Base-by-base conservation (phyloP, 2,888 invertebrate genomes). In the Neuroscelio doddi region DNA sequence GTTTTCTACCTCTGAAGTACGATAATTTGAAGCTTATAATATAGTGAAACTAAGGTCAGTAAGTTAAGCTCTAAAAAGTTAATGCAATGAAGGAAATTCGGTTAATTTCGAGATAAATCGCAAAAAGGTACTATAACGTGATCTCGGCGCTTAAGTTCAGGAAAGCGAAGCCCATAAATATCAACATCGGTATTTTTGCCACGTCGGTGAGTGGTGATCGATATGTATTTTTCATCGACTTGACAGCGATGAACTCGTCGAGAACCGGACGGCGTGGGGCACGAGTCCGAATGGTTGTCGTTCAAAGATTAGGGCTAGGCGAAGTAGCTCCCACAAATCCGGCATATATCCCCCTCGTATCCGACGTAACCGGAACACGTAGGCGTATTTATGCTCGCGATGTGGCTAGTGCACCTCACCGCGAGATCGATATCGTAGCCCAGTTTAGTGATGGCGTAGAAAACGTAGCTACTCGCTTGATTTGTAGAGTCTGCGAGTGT, bases 381-480 rank as follows among this genome's bases (percentile, higher is more conserved):
- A 42, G 56, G 56, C 27, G 56, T 57, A 57, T 57, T 57, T 57
- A 57, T 57, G 44, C 57, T 36, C 44, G 36, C 57, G 50, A 44
- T 44, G 38, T 44, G 57, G 57, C 44, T 30, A 57, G 30, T 32
- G 16, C 32, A 44, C 26, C 24, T 49, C 30, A 1, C 47, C 21
- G 44, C 45, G 51, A 51, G 58, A 58, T 58, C 50, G 58, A 58
- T 58, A 58, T 58, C 58, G 45, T 45, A 58, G 51, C 57, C 49
- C 49, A 57, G 49, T 57, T 57, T 57, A 49, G 49, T 36, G 44
- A 49, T 49, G 57, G 44, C 57, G 56, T 56, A 47, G 56, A 56
- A 49, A 56, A 56, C 47, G 47, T 42, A 47, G n/a, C n/a, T n/a
- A n/a, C n/a, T 49, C 49, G 49, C 45, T 57, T 57, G 50, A 49